These are phyloP conservation scores for Helicoverpa assulta DNA, from an alignment of 2,888 invertebrate genomes.

Conservation along the genomic window DNA sequence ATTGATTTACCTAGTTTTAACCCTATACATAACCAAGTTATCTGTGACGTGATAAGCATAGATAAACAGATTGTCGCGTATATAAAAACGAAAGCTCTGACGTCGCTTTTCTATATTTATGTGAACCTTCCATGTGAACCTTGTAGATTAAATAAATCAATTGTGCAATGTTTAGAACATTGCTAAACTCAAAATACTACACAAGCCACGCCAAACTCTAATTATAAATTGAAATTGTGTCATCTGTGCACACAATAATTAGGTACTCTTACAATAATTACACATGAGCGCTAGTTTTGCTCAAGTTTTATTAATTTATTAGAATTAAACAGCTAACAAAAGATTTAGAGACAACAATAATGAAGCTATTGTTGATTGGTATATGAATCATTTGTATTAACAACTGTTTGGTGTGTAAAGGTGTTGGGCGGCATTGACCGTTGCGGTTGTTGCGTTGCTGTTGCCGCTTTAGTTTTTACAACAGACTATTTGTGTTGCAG, in stretches of 20 bases:
- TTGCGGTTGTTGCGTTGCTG: constrained; percentile 12
- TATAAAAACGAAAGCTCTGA: constrained; percentile 13
- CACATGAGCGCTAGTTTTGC: not conserved
- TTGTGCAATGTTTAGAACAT: not conserved
- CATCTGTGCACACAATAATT: constrained; percentile 18
- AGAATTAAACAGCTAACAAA: constrained; percentile 17
- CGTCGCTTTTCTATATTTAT: not conserved
- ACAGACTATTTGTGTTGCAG: constrained; percentile 37
- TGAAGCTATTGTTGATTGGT: constrained; percentile 17
- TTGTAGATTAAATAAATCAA: not conserved
- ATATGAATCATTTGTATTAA: constrained; percentile 7
- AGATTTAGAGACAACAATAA: constrained; percentile 19
- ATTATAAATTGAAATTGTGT: not conserved
- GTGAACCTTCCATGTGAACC: not conserved
- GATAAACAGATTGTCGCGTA: constrained; percentile 28
- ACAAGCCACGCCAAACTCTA: not conserved
- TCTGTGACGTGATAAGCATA: constrained; percentile 28
- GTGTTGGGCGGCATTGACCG: constrained; percentile 30
- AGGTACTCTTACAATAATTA: not conserved
- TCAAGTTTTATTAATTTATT: constrained; percentile 12
- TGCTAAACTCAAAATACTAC: not conserved
- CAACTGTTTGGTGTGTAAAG: constrained; percentile 34
- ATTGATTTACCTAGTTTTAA: constrained; percentile 24
- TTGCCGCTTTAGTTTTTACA: constrained; percentile 29
- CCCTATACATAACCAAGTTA: constrained; percentile 4